phyloP scores from a whole-genome alignment of 2,113 vertebrate genomes.

The Cacatua alba region DNA sequence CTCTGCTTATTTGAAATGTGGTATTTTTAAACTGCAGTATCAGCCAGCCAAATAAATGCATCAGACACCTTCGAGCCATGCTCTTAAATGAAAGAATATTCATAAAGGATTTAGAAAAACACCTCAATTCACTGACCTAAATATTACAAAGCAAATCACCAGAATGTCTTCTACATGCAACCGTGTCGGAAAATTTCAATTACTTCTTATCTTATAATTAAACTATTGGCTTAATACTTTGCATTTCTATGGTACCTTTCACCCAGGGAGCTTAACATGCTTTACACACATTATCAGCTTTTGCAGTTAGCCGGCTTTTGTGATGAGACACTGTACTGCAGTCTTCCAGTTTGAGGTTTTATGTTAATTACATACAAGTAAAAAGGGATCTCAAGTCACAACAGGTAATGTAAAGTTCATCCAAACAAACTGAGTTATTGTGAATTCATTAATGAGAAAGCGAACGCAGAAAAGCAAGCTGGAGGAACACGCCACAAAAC shows the following conservation, averaged over 20 bases:
- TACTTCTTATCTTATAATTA: slow-evolving; percentile 67
- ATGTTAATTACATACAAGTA: slow-evolving; percentile 8
- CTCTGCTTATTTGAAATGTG: slow-evolving; percentile 42
- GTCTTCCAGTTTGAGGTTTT: not conserved
- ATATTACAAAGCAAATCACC: slow-evolving; percentile 66
- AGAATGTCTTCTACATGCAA: slow-evolving; percentile 36
- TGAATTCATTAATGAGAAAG: not conserved
- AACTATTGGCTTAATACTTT: slow-evolving; percentile 49
- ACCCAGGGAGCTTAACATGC: slow-evolving; percentile 21
- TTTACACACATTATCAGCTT: slow-evolving; percentile 44
- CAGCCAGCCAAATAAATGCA: slow-evolving; percentile 57
- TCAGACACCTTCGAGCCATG: slow-evolving; percentile 63
- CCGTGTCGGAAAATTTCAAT: slow-evolving; percentile 20
- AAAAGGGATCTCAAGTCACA: not conserved
- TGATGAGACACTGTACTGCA: not conserved
- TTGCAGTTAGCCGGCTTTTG: slow-evolving; percentile 42
- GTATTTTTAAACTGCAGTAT: slow-evolving; percentile 49
- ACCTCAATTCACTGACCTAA: slow-evolving; percentile 73
- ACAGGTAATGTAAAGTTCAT: slow-evolving; percentile 23
- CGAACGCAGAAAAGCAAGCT: not conserved
- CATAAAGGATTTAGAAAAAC: slow-evolving; percentile 59
- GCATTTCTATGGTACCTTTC: slow-evolving; percentile 55
- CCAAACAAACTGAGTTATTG: not conserved
- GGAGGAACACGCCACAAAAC: not conserved
- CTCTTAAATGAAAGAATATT: slow-evolving; percentile 67